phyloP scores from a whole-genome alignment of 2,888 invertebrate species.

The Phaedon cochleariae region DNA sequence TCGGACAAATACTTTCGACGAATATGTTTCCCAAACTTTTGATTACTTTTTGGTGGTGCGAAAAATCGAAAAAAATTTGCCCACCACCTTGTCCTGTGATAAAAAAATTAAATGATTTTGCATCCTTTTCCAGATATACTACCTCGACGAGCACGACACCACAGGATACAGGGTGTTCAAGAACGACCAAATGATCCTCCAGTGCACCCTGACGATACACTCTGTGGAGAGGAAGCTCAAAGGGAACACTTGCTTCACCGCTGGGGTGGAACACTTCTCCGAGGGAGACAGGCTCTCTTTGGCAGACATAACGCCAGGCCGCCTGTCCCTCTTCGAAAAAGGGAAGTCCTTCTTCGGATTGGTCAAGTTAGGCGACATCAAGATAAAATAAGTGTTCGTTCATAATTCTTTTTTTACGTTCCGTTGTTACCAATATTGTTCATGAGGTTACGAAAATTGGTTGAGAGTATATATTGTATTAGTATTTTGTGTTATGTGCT shows the following conservation, averaged over 20 bases:
- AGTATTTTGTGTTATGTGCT: neutral
- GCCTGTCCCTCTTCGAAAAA: slow-evolving; percentile 74
- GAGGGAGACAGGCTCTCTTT: slow-evolving; percentile 74
- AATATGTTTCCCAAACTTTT: no score
- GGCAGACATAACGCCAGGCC: slow-evolving; percentile 73
- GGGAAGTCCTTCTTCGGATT: slow-evolving; percentile 86
- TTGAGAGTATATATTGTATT: neutral
- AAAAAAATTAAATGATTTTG: no score
- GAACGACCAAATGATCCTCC: slow-evolving; percentile 70
- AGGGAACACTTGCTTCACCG: slow-evolving; percentile 79
- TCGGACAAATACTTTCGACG: no score
- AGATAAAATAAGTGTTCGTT: slow-evolving; percentile 18
- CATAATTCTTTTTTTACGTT: neutral
- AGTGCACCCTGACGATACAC: slow-evolving; percentile 77
- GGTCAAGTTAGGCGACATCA: slow-evolving; percentile 73
- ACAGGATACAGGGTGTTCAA: slow-evolving; percentile 79
- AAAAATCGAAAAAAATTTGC: no score
- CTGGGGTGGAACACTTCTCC: slow-evolving; percentile 70
- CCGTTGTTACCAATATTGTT: neutral
- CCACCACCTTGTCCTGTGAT: no score
- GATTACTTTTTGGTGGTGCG: no score
- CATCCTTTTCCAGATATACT: slow-evolving; percentile 86
- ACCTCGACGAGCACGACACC: slow-evolving; percentile 78
- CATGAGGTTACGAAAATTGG: neutral
- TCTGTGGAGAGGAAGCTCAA: slow-evolving; percentile 65